phyloP scores from a whole-genome alignment of 2,888 invertebrate species.

The Eristalis pertinax region DNA sequence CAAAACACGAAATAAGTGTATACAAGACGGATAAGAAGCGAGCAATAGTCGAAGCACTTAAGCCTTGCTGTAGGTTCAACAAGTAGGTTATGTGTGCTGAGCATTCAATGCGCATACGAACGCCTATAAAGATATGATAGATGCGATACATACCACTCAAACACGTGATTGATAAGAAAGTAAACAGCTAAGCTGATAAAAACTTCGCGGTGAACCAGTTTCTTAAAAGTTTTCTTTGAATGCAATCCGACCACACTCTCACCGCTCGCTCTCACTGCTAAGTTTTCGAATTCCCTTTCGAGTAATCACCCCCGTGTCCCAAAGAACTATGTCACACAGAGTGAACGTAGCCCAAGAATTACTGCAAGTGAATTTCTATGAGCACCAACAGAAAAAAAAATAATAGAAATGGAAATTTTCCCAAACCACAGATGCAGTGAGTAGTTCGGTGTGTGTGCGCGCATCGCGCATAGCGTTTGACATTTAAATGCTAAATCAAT shows the following conservation, averaged over 20 bases:
- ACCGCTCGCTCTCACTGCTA: neutral
- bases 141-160: neutral
- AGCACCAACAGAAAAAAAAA: neutral
- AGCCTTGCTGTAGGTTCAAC: neutral
- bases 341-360: neutral
- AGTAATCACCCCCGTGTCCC: too few species aligned
- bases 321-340: too few species aligned
- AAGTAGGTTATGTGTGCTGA: neutral
- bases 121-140: neutral
- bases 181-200: neutral
- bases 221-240: neutral
- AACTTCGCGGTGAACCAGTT: neutral
- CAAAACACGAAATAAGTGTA: too few species aligned
- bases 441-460: neutral
- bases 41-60: neutral
- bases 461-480: neutral
- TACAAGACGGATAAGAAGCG: too few species aligned
- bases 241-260: neutral
- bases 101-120: neutral
- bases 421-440: neutral
- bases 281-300: too few species aligned
- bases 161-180: neutral
- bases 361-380: neutral
- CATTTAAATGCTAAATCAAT: conserved; percentile 31
- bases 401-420: neutral